phyloP scores from a whole-genome alignment of 2,797 vertebrate genomes.

The Hephaestus fuliginosus region DNA sequence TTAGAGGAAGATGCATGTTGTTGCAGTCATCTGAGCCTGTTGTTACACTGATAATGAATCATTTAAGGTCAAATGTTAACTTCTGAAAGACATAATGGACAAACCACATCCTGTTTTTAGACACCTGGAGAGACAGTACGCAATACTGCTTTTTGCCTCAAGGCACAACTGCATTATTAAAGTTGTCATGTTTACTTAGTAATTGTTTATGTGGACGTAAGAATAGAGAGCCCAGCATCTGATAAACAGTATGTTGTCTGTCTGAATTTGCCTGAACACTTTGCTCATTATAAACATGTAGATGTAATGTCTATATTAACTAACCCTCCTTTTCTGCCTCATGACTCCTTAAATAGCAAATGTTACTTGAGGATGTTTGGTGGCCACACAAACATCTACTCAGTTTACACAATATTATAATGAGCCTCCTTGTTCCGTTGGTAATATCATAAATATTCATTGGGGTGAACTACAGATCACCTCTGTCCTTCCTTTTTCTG shows the following conservation, averaged over 20 bases:
- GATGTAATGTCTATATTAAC: background rate
- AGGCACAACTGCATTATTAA: background rate
- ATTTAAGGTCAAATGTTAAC: background rate
- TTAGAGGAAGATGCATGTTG: background rate
- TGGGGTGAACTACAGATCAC: background rate
- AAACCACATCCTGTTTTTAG: background rate
- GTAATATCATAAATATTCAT: slow-evolving; percentile 30
- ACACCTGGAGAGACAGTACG: background rate
- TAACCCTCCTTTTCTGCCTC: background rate
- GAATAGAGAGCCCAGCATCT: background rate
- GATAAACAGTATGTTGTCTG: background rate
- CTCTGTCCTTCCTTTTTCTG: slow-evolving; percentile 23
- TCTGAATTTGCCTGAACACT: background rate
- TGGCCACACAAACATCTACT: slow-evolving; percentile 8
- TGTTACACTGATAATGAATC: background rate
- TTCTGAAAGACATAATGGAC: background rate
- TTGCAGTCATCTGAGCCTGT: background rate
- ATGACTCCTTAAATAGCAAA: background rate
- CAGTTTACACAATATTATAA: slow-evolving; percentile 39
- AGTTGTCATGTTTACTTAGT: background rate
- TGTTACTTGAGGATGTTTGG: slow-evolving; percentile 10
- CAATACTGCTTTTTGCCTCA: background rate
- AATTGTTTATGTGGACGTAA: background rate
- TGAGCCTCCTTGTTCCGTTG: slow-evolving; percentile 9
- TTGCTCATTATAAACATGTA: background rate